Conservation (phyloP, 2,113 vertebrate genomes). For the Anguilla japonica region DNA sequence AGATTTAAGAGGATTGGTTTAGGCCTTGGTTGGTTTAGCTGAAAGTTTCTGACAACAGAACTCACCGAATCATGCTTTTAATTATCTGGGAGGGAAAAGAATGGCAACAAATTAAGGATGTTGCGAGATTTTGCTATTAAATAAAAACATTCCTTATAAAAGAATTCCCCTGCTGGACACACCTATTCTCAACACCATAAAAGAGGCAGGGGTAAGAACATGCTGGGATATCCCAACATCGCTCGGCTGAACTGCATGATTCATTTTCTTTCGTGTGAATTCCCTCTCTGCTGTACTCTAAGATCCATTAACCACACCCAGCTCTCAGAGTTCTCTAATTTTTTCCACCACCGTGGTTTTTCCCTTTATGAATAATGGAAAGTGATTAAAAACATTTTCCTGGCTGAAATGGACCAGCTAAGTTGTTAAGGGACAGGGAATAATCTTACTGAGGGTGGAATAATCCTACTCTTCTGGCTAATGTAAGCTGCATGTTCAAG, state of each 20-base stretch:
- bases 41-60: not conserved
- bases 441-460: too few relatives aligned
- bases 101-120: not conserved
- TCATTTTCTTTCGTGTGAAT: not conserved
- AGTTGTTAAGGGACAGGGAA: not conserved
- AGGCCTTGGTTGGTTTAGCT: not conserved
- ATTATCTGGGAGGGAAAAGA: not conserved
- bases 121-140: not conserved
- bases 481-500: not conserved
- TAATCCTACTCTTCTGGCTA: not conserved
- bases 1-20: not conserved
- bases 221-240: not conserved
- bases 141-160: not conserved
- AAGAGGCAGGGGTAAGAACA: not conserved
- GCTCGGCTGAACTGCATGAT: not conserved
- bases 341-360: not conserved
- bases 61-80: not conserved
- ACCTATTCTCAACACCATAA: not conserved
- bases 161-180: not conserved
- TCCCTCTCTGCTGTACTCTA: not conserved
- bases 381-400: not conserved
- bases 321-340: not conserved
- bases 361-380: not conserved
- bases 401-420: not conserved
- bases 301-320: constrained; percentile 13